Evolutionary conservation across 2,113 vertebrate species (phyloP).

Genomic region (Cisticola juncidis): DNA sequence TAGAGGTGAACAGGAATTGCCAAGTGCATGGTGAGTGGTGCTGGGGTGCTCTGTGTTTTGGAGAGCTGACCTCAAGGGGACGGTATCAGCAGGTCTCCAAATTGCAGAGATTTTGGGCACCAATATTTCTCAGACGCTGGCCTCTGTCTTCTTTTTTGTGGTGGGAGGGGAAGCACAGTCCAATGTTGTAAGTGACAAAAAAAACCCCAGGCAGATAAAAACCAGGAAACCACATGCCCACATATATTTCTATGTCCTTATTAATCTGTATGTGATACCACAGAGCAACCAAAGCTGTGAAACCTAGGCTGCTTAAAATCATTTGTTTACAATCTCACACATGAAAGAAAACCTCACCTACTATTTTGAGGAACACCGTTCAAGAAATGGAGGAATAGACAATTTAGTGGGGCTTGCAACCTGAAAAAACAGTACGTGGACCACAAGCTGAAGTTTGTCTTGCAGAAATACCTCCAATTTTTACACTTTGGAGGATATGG

Average conservation of each 20-base stretch:
- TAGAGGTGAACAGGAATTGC: not conserved
- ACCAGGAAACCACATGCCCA: not conserved
- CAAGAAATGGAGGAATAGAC: not conserved
- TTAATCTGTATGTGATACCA: not conserved
- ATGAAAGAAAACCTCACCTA: not conserved
- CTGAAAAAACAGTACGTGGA: not conserved
- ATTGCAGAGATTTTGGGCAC: not conserved
- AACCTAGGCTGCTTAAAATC: not conserved
- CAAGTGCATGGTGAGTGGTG: fast-evolving
- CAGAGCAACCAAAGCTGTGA: not conserved
- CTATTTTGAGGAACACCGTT: not conserved
- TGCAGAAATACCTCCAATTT: not conserved
- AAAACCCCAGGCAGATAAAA: not conserved
- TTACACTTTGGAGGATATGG: not conserved
- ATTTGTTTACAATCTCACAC: not conserved
- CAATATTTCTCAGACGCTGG: not conserved
- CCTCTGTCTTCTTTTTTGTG: not conserved
- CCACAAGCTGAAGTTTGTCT: not conserved
- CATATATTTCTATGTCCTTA: not conserved
- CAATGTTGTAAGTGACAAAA: not conserved
- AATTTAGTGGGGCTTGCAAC: not conserved
- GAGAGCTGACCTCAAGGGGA: not conserved
- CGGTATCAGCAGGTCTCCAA: not conserved
- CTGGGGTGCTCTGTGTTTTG: not conserved
- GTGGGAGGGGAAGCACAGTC: not conserved